Evolutionary conservation across 2,113 vertebrate species (phyloP), one percentile per base, ranked within the genome.

Genomic region (Plectropomus leopardus): DNA sequence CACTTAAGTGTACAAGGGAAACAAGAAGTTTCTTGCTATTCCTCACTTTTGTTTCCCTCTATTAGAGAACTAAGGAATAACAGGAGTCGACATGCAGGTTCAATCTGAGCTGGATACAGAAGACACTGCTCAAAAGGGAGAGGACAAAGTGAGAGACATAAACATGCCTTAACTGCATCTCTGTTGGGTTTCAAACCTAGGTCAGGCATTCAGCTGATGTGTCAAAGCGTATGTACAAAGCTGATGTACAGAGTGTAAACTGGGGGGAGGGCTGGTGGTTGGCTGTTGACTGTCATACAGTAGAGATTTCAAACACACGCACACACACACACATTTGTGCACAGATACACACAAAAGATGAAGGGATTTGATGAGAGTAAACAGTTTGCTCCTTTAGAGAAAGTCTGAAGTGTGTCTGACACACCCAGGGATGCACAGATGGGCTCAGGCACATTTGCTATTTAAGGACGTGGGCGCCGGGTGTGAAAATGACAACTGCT

Each of bases 121-220:
- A 73, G 72, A 30, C 23, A 24, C 15, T 42, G 30, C 74, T 88
- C 42, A 73, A 77, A 84, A 78, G 72, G 40, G 7, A n/a, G 23
- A 70, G 34, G 60, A 76, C 74, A 69, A 54, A 82, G 32, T 47
- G 44, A 67, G 50, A 80, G 40, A 72, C 24, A 76, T 32, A 78
- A 61, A 70, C 51, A 72, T 65, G 45, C 51, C 67, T 64, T 72
- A 82, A 83, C 80, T 83, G 55, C 60, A 72, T 87, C 82, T 89
- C 76, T 74, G 84, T 50, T 84, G 82, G 84, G 44, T 47, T 80
- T 82, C 77, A 80, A 88, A 90, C 83, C 80, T 57, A 51, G 74
- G 75, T 82, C 45, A 66, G 72, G 66, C 64, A 66, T 81, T 58
- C 7, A 30, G 72, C 58, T 75, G 65, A 76, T 82, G 61, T 81